These are phyloP conservation scores for Apaloderma vittatum DNA, from an alignment of 2,113 vertebrate genomes.

Conservation along the genomic window DNA sequence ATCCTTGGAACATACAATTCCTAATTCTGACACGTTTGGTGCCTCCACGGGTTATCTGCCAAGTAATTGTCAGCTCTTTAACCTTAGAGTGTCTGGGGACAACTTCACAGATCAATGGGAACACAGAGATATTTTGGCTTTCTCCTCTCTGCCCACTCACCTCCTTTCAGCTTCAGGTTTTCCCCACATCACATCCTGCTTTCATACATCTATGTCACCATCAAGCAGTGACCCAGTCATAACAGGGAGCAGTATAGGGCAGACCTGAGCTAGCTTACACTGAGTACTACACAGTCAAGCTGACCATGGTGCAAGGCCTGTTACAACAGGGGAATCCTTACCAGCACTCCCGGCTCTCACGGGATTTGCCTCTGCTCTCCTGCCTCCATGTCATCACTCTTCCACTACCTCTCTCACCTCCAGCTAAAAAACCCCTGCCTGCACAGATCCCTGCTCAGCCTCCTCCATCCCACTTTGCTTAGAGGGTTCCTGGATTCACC, in stretches of 20 bases:
- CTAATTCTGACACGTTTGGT: slow-evolving; percentile 52
- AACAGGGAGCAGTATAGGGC: rapidly evolving
- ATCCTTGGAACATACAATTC: slow-evolving; percentile 43
- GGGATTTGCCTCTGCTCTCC: neutral
- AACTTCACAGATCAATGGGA: slow-evolving; percentile 42
- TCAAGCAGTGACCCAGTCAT: rapidly evolving
- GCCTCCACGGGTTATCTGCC: slow-evolving; percentile 41
- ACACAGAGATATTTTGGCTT: slow-evolving; percentile 35
- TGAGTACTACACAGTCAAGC: neutral
- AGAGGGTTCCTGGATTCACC: neutral
- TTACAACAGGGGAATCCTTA: neutral
- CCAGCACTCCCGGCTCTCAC: rapidly evolving
- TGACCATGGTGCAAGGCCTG: neutral
- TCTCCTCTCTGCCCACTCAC: neutral
- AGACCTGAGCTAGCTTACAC: neutral
- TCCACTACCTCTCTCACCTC: neutral
- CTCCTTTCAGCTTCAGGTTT: neutral
- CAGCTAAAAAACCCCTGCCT: neutral
- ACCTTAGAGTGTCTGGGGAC: slow-evolving; percentile 11
- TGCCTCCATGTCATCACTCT: neutral
- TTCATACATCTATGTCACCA: neutral
- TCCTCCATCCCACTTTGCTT: neutral
- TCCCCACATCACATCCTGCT: neutral
- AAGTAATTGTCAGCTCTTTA: slow-evolving; percentile 58
- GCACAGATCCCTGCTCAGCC: neutral